Evolutionary conservation across 2,888 invertebrate species (phyloP).

Genomic region (Caenorhabditis panamensis): DNA sequence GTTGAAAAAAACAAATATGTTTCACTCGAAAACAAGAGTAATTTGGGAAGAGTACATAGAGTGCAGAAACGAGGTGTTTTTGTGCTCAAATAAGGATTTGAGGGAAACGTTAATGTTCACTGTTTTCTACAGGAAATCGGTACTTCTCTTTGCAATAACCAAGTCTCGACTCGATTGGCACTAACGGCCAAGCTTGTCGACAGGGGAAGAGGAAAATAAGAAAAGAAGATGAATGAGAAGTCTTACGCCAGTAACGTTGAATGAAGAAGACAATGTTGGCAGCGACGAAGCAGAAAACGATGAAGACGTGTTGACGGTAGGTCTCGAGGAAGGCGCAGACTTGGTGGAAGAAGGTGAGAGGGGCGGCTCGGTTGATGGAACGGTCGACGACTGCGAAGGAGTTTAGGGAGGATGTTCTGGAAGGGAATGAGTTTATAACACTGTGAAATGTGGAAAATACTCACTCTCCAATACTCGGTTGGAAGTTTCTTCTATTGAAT

Average conservation of each 20-base stretch:
- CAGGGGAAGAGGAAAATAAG: constrained; percentile 11
- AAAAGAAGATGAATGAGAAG: too few relatives aligned
- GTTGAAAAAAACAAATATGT: too few relatives aligned
- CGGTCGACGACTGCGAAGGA: constrained; percentile 76
- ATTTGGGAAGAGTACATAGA: too few relatives aligned
- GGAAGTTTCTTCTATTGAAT: constrained; percentile 44
- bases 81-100: too few relatives aligned
- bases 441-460: constrained; percentile 22
- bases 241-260: constrained; percentile 93
- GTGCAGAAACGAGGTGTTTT: too few relatives aligned
- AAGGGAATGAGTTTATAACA: constrained; percentile 8
- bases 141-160: too few relatives aligned
- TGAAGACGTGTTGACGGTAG: constrained; percentile 94
- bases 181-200: background rate
- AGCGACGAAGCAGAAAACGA: constrained; percentile 95
- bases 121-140: too few relatives aligned
- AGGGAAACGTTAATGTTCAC: too few relatives aligned
- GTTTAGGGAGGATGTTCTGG: constrained; percentile 79
- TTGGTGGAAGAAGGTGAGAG: constrained; percentile 35
- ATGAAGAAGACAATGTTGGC: constrained; percentile 94
- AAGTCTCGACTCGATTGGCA: too few relatives aligned
- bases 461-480: constrained; percentile 72
- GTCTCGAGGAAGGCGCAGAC: constrained; percentile 90
- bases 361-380: constrained; percentile 33
- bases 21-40: too few relatives aligned